Percentiles rank a stretch among this genome's conserved stretches.
These are phyloP conservation scores for Orestias chungarensis DNA, from an alignment of 2,797 vertebrate genomes.

Conservation along the genomic window DNA sequence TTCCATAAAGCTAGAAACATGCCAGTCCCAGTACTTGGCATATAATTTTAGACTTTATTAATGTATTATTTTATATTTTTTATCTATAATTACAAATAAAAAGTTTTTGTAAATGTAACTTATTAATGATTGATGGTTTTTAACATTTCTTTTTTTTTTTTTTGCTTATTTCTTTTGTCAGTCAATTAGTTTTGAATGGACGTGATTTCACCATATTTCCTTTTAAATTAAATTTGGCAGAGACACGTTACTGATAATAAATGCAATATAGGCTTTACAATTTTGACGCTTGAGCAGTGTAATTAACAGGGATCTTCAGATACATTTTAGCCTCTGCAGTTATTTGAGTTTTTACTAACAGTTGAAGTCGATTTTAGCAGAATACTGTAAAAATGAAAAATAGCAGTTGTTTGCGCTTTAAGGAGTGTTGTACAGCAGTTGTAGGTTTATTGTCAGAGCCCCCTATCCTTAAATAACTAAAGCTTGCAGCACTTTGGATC, in stretches of 20 bases:
- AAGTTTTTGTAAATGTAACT: too few relatives aligned
- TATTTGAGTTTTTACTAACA: neutral
- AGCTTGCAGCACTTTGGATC: conserved; percentile 44
- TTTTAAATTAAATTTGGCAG: neutral
- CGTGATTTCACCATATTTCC: too few relatives aligned
- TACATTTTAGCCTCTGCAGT: neutral
- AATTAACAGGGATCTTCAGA: neutral
- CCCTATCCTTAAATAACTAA: conserved; percentile 53
- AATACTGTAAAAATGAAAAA: neutral
- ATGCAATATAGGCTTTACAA: neutral
- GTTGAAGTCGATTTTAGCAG: neutral
- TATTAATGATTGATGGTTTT: too few relatives aligned
- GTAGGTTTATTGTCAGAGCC: conserved; percentile 35
- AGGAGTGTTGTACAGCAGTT: conserved; percentile 3
- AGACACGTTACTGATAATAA: neutral
- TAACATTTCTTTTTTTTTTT: too few relatives aligned
- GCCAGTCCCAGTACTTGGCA: neutral
- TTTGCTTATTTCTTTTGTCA: too few relatives aligned
- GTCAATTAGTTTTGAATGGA: too few relatives aligned
- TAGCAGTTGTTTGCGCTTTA: neutral
- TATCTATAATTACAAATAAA: too few relatives aligned
- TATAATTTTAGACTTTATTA: neutral
- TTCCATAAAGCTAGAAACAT: neutral
- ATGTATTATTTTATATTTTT: too few relatives aligned
- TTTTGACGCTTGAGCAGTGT: neutral